Base-by-base conservation (phyloP, 2,888 invertebrate genomes). In the Orthosia cruda region DNA sequence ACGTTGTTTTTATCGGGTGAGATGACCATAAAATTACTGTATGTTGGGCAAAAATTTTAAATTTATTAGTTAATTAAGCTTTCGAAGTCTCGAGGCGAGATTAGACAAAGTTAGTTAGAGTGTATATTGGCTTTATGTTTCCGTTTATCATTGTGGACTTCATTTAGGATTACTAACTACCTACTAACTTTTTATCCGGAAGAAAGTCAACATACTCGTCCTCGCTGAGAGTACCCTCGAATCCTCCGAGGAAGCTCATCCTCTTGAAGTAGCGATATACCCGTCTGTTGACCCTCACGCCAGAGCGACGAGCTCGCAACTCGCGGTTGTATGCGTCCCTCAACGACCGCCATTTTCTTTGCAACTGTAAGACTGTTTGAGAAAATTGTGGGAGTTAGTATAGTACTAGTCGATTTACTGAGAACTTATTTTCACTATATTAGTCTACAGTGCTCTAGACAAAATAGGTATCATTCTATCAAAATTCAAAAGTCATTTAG, bases 291-390 rank as follows among this genome's bases (percentile, higher is more conserved):
- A 91, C 83, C 54, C 93, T 88, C 18, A 88, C 77, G 20, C 93
- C 92, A 23, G 93, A 87, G 26, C 91, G 89, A 2, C 95, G 92
- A 49, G 91, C 80, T 12, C 96, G 89, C 72, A 96, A 86, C 89
- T 96, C 96, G 7, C 96, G 86, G 85, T 94, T 95, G 91, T 96
- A 96, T 20, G 95, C 96, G 88, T 96, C 96, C 7, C 95, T 92
- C 2, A 96, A 88, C 0, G 96, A 96, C 52, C 96, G 93, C 96
- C 96, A 96, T 89, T 96, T 96, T 74, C 93, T 93, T 86, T 96
- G 96, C 54, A 96, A 83, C 80, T 95, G 94, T 47, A 96, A 88
- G 3, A 96, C 96, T 9, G 80, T 72, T 75, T 45, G 83, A 81
- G 59, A 73, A 45, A 79, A 61, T 72, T 26, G 70, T 45, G 20